A percentile compares a stretch with the other conserved stretches of the same genome.
These are phyloP conservation scores for Phyllopteryx taeniolatus DNA, from an alignment of 2,113 vertebrate genomes.

Conservation along the genomic window DNA sequence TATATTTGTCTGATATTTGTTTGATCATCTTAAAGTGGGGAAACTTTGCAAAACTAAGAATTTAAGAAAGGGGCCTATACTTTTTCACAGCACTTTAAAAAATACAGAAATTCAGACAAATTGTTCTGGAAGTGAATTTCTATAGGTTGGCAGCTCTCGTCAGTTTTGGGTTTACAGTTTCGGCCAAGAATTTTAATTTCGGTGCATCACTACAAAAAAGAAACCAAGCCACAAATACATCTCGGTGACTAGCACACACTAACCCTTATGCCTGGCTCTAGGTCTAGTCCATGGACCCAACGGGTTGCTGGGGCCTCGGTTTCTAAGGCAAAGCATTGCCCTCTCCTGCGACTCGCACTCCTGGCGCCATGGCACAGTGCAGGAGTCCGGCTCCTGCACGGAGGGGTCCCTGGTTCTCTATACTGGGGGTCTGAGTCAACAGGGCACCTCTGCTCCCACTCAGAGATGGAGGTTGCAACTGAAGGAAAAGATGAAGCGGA, in stretches of 20 bases:
- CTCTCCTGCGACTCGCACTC: conserved; percentile 82
- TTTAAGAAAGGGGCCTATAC: too few relatives aligned
- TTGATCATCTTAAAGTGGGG: too few relatives aligned
- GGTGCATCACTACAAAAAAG: conserved; percentile 2
- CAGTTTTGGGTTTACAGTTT: too few relatives aligned
- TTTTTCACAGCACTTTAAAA: too few relatives aligned
- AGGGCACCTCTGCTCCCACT: conserved; percentile 89
- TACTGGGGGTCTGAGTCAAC: conserved; percentile 65
- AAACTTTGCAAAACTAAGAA: too few relatives aligned
- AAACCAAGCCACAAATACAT: conserved; percentile 1
- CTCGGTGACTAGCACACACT: conserved; percentile 67
- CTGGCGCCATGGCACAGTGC: conserved; percentile 51
- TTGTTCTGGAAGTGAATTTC: too few relatives aligned
- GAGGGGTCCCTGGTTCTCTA: conserved; percentile 61
- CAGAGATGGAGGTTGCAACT: conserved; percentile 87
- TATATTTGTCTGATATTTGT: too few relatives aligned
- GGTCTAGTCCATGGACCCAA: conserved; percentile 69
- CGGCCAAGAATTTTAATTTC: too few relatives aligned
- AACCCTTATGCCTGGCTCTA: conserved; percentile 83
- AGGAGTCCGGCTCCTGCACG: conserved; percentile 69
- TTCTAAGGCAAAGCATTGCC: conserved; percentile 75
- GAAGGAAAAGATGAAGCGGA: conserved; percentile 81
- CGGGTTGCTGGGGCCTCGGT: conserved; percentile 59
- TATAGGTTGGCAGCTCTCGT: too few relatives aligned
- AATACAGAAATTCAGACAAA: too few relatives aligned